Evolutionary conservation across 2,113 vertebrate genomes (phyloP).

Genomic region (Arothron firmamentum): DNA sequence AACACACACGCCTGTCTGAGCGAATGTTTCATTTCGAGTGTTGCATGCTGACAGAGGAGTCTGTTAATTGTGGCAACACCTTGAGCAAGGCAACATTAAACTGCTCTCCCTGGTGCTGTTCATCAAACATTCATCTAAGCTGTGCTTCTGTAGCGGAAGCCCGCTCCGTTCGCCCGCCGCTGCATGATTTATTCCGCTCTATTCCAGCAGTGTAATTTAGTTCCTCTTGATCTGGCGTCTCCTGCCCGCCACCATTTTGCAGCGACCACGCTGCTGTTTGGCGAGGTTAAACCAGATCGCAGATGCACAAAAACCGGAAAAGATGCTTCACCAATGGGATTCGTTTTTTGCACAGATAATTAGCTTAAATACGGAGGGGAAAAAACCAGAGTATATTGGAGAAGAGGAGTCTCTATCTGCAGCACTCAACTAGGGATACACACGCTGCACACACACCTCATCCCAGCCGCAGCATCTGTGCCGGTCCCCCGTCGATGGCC

Average conservation of each 20-base stretch:
- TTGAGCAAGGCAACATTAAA: constrained; percentile 51
- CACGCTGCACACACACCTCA: constrained; percentile 35
- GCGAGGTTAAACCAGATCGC: constrained; percentile 5
- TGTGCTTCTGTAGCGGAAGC: constrained; percentile 16
- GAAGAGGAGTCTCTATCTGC: constrained; percentile 43
- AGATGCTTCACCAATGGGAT: constrained; percentile 11
- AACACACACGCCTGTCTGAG: constrained; percentile 10
- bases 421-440: constrained; percentile 34
- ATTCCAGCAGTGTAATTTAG: constrained; percentile 15
- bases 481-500: constrained; percentile 47
- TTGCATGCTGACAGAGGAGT: constrained; percentile 38
- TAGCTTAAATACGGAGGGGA: constrained; percentile 32
- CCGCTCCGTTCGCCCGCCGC: constrained; percentile 6
- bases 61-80: constrained; percentile 54
- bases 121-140: constrained; percentile 50
- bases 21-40: constrained; percentile 35
- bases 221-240: constrained; percentile 6
- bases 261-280: constrained; percentile 3
- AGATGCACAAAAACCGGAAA: constrained; percentile 4
- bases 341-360: constrained; percentile 30
- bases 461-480: constrained; percentile 48
- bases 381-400: constrained; percentile 5
- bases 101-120: constrained; percentile 29
- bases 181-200: constrained; percentile 6
- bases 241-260: constrained; percentile 31